Conservation (phyloP, 2,797 vertebrate species). For the Okamejei kenojei region DNA sequence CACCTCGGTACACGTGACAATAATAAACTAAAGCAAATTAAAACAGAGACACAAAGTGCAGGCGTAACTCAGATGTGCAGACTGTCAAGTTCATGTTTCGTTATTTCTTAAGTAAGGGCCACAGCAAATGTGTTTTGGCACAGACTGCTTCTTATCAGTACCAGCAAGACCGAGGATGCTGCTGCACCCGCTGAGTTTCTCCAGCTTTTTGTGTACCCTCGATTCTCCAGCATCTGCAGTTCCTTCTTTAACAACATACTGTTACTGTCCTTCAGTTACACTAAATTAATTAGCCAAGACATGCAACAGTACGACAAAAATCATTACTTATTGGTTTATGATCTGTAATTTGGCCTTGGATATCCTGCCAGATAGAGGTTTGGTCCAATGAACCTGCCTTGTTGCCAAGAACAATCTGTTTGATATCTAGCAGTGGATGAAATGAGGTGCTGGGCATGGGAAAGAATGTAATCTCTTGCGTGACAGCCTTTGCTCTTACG, state of each 20-base stretch:
- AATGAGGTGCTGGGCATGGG: background rate
- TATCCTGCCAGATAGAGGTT: background rate
- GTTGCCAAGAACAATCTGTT: background rate
- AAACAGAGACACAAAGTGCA: too few relatives aligned
- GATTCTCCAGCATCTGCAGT: too few relatives aligned
- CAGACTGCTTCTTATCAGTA: background rate
- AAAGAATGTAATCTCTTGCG: background rate
- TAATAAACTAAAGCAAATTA: too few relatives aligned
- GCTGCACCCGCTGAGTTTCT: too few relatives aligned
- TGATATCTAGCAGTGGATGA: background rate
- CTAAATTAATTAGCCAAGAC: background rate
- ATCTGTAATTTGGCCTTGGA: background rate
- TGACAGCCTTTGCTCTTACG: background rate
- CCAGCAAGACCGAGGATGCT: background rate
- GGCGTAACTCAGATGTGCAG: background rate
- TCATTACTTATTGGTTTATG: background rate
- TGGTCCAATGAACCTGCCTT: background rate
- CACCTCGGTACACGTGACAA: too few relatives aligned
- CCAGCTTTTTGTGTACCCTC: too few relatives aligned
- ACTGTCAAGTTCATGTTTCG: background rate
- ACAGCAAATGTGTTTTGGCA: background rate
- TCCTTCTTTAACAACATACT: too few relatives aligned
- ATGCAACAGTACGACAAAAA: background rate
- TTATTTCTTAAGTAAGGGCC: background rate
- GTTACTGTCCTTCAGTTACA: background rate